Evolutionary conservation across 2,888 invertebrate genomes (phyloP).

Genomic region (Ceraclea dissimilis): DNA sequence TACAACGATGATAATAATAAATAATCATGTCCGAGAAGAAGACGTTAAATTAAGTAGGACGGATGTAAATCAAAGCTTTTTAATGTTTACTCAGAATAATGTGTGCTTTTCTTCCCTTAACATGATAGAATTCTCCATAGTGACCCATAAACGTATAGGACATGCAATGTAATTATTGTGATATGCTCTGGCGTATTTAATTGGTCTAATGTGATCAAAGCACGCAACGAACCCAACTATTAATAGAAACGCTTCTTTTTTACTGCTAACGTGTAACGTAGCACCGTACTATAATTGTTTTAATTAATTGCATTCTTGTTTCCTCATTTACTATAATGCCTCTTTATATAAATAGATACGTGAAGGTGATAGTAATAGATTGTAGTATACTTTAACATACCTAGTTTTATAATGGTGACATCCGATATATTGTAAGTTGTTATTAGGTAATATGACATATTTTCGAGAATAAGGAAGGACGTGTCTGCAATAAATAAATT

Average conservation of each 20-base stretch:
- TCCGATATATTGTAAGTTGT: no score
- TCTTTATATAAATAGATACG: not conserved
- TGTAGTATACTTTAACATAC: no score
- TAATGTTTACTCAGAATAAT: not conserved
- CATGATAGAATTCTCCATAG: not conserved
- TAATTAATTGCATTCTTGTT: not conserved
- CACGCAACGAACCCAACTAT: not conserved
- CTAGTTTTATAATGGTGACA: no score
- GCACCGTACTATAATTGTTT: not conserved
- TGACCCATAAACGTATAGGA: slow-evolving; percentile 4
- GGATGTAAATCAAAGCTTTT: slow-evolving; percentile 10
- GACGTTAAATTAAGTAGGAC: slow-evolving; percentile 4
- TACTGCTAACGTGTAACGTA: not conserved
- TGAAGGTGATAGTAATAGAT: no score
- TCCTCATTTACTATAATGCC: not conserved
- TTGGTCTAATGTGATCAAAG: not conserved
- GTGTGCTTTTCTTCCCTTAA: slow-evolving; percentile 6
- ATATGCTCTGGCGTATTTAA: not conserved
- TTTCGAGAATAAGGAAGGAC: no score
- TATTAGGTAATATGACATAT: no score
- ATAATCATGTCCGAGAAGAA: not conserved
- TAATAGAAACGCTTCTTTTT: not conserved
- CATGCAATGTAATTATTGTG: slow-evolving; percentile 7
- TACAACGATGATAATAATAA: no score
- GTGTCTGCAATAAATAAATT: no score